phyloP scores from a whole-genome alignment of 2,888 invertebrate genomes.

The Melipona beecheii region DNA sequence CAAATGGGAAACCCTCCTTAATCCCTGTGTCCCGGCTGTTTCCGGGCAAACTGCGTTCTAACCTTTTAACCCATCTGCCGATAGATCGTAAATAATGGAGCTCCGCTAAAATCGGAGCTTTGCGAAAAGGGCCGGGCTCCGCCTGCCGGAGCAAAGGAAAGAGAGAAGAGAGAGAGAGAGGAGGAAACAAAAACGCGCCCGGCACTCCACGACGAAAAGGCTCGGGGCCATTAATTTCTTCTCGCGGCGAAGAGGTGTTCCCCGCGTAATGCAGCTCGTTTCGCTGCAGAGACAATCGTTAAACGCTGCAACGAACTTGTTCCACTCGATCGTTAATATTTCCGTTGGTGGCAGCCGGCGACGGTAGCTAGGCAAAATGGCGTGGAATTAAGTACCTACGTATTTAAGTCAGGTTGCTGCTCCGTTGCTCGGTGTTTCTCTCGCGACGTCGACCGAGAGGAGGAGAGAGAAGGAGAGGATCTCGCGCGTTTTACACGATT shows the following conservation, averaged over 20 bases:
- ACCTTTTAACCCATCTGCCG: conserved; percentile 41
- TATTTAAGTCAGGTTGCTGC: conserved; percentile 14
- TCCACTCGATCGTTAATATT: conserved; percentile 40
- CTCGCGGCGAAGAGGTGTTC: neutral
- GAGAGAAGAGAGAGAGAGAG: too few relatives aligned
- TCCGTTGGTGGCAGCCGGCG: neutral
- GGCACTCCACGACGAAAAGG: neutral
- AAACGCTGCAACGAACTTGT: conserved; percentile 36
- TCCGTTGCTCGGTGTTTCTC: conserved; percentile 22
- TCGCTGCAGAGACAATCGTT: conserved; percentile 34
- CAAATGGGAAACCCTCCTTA: conserved; percentile 16
- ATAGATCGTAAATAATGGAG: conserved; percentile 37
- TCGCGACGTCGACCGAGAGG: conserved; percentile 2
- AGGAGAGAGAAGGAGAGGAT: too few relatives aligned
- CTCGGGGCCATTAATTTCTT: conserved; percentile 16
- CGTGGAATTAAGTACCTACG: conserved; percentile 32
- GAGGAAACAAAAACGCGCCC: neutral
- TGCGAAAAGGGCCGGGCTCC: neutral
- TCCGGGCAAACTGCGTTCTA: conserved; percentile 16
- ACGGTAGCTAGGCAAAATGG: conserved; percentile 28
- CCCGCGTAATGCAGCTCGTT: neutral
- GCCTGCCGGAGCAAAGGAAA: too few relatives aligned
- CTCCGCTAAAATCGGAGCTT: conserved; percentile 2
- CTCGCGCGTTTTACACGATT: conserved; percentile 1
- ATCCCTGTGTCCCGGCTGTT: conserved; percentile 10